Conservation (phyloP, 2,888 invertebrate genomes). For the Pristionchus fissidentatus region DNA sequence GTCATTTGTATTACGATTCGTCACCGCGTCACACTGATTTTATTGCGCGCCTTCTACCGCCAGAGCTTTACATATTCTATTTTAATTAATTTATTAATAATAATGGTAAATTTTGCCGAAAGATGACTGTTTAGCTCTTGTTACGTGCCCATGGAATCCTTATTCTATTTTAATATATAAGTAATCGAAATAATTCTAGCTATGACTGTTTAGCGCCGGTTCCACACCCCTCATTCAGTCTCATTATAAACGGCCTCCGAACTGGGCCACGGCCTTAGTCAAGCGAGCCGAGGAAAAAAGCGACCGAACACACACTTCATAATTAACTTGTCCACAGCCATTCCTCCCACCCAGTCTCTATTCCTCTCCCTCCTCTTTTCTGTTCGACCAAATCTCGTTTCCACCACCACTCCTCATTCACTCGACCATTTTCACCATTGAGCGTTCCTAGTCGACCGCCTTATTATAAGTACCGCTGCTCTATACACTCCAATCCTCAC, state of each 20-base stretch:
- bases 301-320: conserved; percentile 19
- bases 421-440: neutral
- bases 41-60: neutral
- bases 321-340: conserved; percentile 43
- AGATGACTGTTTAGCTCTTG: no score
- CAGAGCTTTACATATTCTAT: neutral
- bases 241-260: neutral
- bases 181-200: no score
- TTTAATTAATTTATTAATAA: no score
- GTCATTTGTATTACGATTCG: conserved; percentile 43
- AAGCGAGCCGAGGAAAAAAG: neutral
- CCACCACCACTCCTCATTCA: neutral
- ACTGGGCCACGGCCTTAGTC: conserved; percentile 16
- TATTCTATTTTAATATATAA: no score
- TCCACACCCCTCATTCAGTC: no score
- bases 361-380: conserved; percentile 4
- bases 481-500: neutral
- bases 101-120: no score
- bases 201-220: no score
- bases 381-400: conserved; percentile 2
- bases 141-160: no score
- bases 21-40: no score
- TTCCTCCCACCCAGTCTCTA: neutral
- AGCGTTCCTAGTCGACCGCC: no score
- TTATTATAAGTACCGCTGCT: conserved; percentile 40